Base-by-base conservation (phyloP, 2,888 invertebrate species). In the Ptilodon capucinus region DNA sequence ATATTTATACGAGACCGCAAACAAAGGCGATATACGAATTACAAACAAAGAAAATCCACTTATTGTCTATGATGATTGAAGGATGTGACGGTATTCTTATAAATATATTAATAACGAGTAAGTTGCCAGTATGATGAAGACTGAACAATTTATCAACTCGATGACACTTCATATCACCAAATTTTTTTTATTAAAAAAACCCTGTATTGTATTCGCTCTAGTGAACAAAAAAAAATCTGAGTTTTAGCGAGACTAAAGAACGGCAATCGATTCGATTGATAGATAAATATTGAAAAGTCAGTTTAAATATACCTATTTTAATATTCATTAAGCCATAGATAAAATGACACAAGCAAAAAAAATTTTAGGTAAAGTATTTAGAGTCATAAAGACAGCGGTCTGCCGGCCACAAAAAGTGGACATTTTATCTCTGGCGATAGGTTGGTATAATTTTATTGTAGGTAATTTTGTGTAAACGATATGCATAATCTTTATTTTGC, bases 381-480 rank as follows among this genome's bases (percentile, higher is more conserved):
- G n/a, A 14, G 32, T 14, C 32, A 32, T 6, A 8, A 17, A 35
- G 32, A 4, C 3, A 32, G 32, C 32, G 9, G n/a, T 32, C 35
- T n/a, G n/a, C n/a, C 3, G 0, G 17, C 11, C 35, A 35, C 17
- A 17, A 35, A 18, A 35, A 13, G 11, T 8, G 4, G 11, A 35
- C 17, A 8, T 18, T 35, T 17, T 49, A 28, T 28, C 11, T 28
- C 8, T 28, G 2, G n/a, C 28, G n/a, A 28, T n/a, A 28, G n/a
- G 11, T 28, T 0, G 28, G 28, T 28, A 28, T 28, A 28, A 28
- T 48, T 54, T 55, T 46, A 51, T 55, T 51, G 42, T 45, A n/a
- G n/a, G n/a, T n/a, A 1, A 40, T 45, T 45, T 44, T 65, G 64
- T 62, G 56, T 48, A 46, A 58, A 58, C 42, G 1, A 46, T 48